phyloP scores from a whole-genome alignment of 2,888 invertebrate species.

The Anoncus sp. region DNA sequence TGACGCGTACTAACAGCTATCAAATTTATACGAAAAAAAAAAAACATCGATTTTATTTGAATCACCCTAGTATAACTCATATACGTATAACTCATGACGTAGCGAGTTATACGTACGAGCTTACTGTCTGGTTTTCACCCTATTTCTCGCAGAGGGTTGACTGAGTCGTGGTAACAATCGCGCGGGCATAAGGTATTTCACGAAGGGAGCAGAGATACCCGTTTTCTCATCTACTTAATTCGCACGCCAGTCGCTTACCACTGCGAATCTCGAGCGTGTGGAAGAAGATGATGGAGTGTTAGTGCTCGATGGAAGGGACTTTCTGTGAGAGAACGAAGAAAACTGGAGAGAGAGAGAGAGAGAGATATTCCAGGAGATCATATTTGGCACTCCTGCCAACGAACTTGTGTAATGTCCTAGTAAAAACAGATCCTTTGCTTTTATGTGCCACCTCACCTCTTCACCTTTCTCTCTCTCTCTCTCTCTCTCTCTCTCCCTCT shows the following conservation, averaged over 20 bases:
- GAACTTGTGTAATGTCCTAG: constrained; percentile 65
- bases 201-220: constrained; percentile 5
- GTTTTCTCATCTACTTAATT: constrained; percentile 56
- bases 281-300: constrained; percentile 16
- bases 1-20: no score
- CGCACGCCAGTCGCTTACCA: constrained; percentile 47
- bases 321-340: constrained; percentile 13
- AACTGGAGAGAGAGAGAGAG: constrained; percentile 5
- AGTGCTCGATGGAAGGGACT: constrained; percentile 41
- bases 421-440: constrained; percentile 61
- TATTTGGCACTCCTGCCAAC: constrained; percentile 66
- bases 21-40: no score
- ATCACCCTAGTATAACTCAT: no score
- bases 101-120: constrained; percentile 30
- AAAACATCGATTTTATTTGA: no score
- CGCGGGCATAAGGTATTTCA: background rate
- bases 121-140: constrained; percentile 51
- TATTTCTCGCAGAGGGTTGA: constrained; percentile 5
- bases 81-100: no score
- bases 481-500: background rate
- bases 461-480: constrained; percentile 38
- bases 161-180: constrained; percentile 21
- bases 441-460: constrained; percentile 39
- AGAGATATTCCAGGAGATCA: constrained; percentile 55
- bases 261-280: constrained; percentile 10